Base-by-base conservation (phyloP, 30 jellyfish, hydroid and myxozoan genomes). In the Rhopilema esculentum region DNA sequence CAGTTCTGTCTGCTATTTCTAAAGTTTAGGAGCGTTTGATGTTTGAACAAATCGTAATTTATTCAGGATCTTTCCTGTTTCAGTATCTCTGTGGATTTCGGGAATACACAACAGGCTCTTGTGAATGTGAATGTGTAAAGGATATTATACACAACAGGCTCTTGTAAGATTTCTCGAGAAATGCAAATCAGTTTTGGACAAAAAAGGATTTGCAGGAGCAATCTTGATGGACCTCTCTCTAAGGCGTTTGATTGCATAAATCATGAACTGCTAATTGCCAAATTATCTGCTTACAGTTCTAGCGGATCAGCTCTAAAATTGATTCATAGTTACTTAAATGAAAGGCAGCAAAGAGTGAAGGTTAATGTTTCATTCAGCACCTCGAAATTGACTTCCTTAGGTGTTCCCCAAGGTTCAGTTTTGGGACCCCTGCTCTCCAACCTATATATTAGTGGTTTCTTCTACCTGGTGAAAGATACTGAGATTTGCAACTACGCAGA, bases 211-310 rank as follows among this genome's bases (percentile, higher is more conserved):
- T 22, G 31, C 69, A 29, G 69, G 84, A 16, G 48, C 84, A 31
- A 29, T 73, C 17, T 33, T 73, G 69, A 73, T 73, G 69, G 84
- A 23, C 32, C 84, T 77, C 88, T 77, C 88, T 22, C n/a, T n/a
- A 77, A 82, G 40, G 91, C 75, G 25, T 82, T 82, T 66, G 84
- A 69, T 25, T 82, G 91, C 75, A 27, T 82, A 66, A 50, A 49
- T 25, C 91, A 66, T 57, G 72, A 81, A 28, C 91, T 81, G 27
- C 61, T 61, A 32, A 81, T 64, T 64, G 85, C 91, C 33, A 62
- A 81, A 68, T 23, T 81, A n/a, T 27, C 69, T 40, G 91, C 91
- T 24, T 81, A 81, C 48, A 87, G 87, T 32, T 70, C 40, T 51
- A 28, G 92, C 75, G 7, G 27, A 49, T 1, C 64, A 30, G 84